A percentile compares a stretch with the other conserved stretches of the same genome.
Evolutionary conservation across 2,797 vertebrate genomes (phyloP).

Genomic region (Lophotriccus pileatus): DNA sequence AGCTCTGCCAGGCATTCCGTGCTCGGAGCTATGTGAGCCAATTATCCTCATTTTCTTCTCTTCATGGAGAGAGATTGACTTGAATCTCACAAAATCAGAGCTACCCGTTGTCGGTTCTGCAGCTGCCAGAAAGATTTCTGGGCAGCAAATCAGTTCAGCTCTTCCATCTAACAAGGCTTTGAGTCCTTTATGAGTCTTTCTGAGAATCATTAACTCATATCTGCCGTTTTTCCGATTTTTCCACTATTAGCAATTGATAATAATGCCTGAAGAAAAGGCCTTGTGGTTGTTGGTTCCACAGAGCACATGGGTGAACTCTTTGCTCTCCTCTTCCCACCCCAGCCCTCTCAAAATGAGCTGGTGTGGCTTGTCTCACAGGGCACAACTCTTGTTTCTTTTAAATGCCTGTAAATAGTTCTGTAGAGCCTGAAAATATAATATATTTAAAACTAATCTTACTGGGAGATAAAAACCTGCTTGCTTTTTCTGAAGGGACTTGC

Average conservation of each 20-base stretch:
- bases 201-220: neutral
- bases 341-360: neutral
- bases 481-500: neutral
- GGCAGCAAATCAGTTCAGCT: neutral
- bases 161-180: neutral
- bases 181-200: neutral
- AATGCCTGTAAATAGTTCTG: neutral
- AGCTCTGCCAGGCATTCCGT: neutral
- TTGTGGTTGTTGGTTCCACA: neutral
- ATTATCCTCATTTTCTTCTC: neutral
- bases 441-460: neutral
- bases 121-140: neutral
- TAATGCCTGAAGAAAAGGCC: neutral
- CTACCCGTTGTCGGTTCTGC: neutral
- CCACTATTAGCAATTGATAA: neutral
- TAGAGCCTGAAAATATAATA: neutral
- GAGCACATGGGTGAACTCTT: neutral
- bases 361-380: neutral
- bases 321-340: neutral
- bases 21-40: neutral
- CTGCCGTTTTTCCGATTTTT: neutral
- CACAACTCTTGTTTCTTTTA: neutral
- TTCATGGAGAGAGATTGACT: neutral
- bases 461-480: neutral
- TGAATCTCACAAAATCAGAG: neutral